Evolutionary conservation across 1,140 invertebrate species (phyloP).

Genomic region (Drosophila truncata): DNA sequence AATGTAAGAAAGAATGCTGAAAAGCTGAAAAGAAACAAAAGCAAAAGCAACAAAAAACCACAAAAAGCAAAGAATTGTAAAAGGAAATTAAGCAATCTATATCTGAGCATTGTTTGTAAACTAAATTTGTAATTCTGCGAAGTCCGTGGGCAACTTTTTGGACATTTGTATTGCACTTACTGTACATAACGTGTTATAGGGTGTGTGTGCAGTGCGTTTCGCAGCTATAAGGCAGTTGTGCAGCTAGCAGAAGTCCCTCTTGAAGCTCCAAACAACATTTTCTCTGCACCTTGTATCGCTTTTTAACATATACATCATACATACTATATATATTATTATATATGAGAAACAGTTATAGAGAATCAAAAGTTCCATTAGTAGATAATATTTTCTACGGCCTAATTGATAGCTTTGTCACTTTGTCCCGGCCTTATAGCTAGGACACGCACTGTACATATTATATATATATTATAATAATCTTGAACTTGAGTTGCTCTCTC

Average conservation of each 20-base stretch:
- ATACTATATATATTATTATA: constrained; percentile 2
- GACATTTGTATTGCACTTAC: constrained; percentile 41
- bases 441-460: constrained; percentile 23
- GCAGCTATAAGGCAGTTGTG: constrained; percentile 11
- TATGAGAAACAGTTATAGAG: constrained; percentile 6
- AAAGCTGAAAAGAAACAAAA: constrained; percentile 37
- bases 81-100: constrained; percentile 46
- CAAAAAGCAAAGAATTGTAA: constrained; percentile 45
- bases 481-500: constrained; percentile 35
- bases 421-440: background rate
- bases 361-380: constrained; percentile 15
- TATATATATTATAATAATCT: constrained; percentile 3
- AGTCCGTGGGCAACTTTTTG: constrained; percentile 26
- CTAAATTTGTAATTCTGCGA: constrained; percentile 24
- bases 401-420: constrained; percentile 18
- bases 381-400: constrained; percentile 13
- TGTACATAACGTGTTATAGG: constrained; percentile 42
- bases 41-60: constrained; percentile 32
- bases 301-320: constrained; percentile 3
- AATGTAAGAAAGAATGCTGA: constrained; percentile 17
- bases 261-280: background rate
- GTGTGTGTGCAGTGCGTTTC: constrained; percentile 29
- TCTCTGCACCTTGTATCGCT: constrained; percentile 3
- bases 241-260: background rate
- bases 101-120: constrained; percentile 39